A percentile compares a stretch with the other conserved stretches of the same genome.
These are phyloP conservation scores for Linyphia triangularis DNA, from an alignment of 2,888 invertebrate genomes.

Conservation along the genomic window DNA sequence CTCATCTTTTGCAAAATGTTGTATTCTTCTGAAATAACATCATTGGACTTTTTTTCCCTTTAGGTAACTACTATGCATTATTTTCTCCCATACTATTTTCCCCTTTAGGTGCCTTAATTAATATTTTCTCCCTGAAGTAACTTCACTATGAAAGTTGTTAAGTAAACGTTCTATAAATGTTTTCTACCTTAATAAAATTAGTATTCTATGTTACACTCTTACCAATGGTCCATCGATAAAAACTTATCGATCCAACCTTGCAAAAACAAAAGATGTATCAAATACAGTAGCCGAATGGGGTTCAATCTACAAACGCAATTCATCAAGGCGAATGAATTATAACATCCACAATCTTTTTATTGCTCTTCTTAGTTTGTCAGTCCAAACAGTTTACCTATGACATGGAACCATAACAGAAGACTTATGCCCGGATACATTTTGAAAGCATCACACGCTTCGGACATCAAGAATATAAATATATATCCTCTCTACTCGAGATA, in stretches of 20 bases:
- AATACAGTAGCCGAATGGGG: constrained; percentile 13
- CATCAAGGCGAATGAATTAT: constrained; percentile 43
- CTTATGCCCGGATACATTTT: constrained; percentile 3
- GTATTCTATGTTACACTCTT: background rate
- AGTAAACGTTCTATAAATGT: no score
- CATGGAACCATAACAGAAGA: background rate
- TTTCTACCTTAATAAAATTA: background rate
- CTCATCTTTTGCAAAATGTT: no score
- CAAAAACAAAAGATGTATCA: constrained; percentile 33
- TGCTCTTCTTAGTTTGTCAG: background rate
- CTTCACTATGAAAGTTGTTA: no score
- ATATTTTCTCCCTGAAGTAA: no score
- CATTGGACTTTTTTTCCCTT: no score
- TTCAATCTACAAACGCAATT: constrained; percentile 28
- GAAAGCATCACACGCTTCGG: constrained; percentile 9
- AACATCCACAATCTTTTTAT: constrained; percentile 8
- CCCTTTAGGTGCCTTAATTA: no score
- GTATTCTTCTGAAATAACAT: no score
- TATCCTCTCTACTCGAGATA: constrained; percentile 17
- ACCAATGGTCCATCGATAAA: background rate
- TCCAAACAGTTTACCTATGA: constrained; percentile 24
- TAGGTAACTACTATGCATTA: no score
- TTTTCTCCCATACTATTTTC: no score
- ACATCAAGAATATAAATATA: constrained; percentile 38
- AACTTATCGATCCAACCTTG: background rate